phyloP scores from a whole-genome alignment of 1,140 invertebrate species.

The Kradibia gibbosae region DNA sequence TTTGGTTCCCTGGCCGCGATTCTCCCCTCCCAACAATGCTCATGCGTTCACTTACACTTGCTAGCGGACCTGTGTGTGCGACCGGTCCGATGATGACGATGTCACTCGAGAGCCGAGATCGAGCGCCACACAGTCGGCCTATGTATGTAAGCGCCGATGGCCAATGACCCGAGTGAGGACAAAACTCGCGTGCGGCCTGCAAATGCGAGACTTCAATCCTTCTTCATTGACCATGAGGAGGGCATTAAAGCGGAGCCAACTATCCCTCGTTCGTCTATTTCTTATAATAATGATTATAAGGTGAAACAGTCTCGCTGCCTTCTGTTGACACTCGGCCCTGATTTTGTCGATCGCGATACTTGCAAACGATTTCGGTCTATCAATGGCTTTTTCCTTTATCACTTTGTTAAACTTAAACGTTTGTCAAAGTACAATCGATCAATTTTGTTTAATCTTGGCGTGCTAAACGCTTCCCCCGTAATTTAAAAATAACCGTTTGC shows the following conservation, averaged over 20 bases:
- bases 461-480: too few species aligned
- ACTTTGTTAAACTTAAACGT: too few species aligned
- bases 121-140: slow-evolving; percentile 8
- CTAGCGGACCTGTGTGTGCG: not conserved
- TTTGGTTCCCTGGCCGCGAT: slow-evolving; percentile 45
- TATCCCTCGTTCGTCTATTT: slow-evolving; percentile 22
- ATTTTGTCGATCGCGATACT: not conserved
- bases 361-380: not conserved
- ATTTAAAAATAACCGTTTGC: too few species aligned
- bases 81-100: slow-evolving; percentile 48
- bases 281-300: not conserved
- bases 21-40: slow-evolving; percentile 26
- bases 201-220: slow-evolving; percentile 27
- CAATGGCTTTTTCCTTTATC: not conserved
- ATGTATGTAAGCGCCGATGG: slow-evolving; percentile 27
- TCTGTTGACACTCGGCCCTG: not conserved
- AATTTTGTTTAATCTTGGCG: too few species aligned
- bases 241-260: not conserved
- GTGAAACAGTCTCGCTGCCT: not conserved
- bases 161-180: slow-evolving; percentile 42
- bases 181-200: slow-evolving; percentile 21
- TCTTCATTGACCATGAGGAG: slow-evolving; percentile 31
- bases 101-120: slow-evolving; percentile 34
- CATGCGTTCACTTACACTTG: slow-evolving; percentile 9
- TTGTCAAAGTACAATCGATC: too few species aligned